Evolutionary conservation across 1,140 invertebrate genomes (phyloP), one percentile per base, ranked within the genome.

Genomic region (Oppia nitens): DNA sequence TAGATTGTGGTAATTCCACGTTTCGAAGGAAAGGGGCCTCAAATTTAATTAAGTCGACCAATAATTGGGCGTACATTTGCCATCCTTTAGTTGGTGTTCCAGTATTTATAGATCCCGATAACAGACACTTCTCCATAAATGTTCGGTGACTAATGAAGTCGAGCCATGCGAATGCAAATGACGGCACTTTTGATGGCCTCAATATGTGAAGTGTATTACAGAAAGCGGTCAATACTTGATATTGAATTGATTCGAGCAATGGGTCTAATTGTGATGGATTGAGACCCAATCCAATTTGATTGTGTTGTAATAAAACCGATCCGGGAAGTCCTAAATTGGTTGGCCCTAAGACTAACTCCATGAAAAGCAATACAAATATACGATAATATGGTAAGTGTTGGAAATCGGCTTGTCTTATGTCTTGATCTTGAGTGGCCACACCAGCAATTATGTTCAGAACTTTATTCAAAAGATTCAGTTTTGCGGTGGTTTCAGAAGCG

Each of bases 151-250:
- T 91, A 14, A 98, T 83, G 23, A 99, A 76, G 72, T 99, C 95
- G 40, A 99, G 73, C 95, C 96, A 99, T 17, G 94, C 88, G 71
- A 93, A 98, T 52, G 90, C 87, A 73, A 99, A 99, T 0, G 89
- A 93, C 0, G 95, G 90, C 0, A 88, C 90, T 66, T 92, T 85
- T n/a, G 81, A 80, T n/a, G 95, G 95, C 59, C 85, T 77, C 52
- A 98, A 75, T 60, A 90, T 86, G 64, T 93, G 89, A 54, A 92
- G 75, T 0, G 87, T 92, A 72, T 96, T 91, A 69, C 75, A 75
- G 64, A 79, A 79, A 52, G 73, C 72, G 52, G 73, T 73, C 1
- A 79, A 65, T 29, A 79, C 72, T 72, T 93, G 88, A 68, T 83
- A 89, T 68, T 88, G 90, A 61, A 96, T 89, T 50, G 83, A 81